Evolutionary conservation across 2,797 vertebrate species (phyloP).

Genomic region (Tenualosa thibaudeaui): DNA sequence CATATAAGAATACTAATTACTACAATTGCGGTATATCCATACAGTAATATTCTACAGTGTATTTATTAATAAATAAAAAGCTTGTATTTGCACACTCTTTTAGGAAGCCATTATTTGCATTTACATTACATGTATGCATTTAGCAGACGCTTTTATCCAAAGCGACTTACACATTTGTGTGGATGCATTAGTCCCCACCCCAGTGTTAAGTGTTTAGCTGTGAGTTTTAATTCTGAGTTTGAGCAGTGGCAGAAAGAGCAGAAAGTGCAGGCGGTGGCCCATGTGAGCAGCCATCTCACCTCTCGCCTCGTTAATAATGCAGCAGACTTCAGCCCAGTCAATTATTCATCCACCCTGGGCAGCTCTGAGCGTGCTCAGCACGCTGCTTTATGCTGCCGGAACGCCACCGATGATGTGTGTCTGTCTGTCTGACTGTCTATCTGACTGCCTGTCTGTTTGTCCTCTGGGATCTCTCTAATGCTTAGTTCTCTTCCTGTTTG

Average conservation of each 20-base stretch:
- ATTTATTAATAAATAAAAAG: too few species aligned
- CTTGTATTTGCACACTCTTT: too few species aligned
- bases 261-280: not conserved
- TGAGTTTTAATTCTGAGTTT: not conserved
- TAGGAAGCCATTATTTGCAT: too few species aligned
- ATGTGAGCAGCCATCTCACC: constrained; percentile 2
- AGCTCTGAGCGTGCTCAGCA: not conserved
- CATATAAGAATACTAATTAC: too few species aligned
- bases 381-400: not conserved
- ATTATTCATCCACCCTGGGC: constrained; percentile 52
- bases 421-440: not conserved
- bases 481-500: constrained; percentile 3
- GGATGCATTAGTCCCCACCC: too few species aligned
- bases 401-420: not conserved
- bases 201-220: too few species aligned
- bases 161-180: too few species aligned
- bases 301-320: not conserved
- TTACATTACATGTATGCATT: too few species aligned
- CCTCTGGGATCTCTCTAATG: constrained; percentile 36
- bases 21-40: too few species aligned
- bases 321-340: constrained; percentile 38
- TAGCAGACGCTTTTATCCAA: too few species aligned
- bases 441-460: not conserved
- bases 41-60: too few species aligned
- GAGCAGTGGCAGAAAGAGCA: not conserved